Evolutionary conservation across 2,113 vertebrate genomes (phyloP).

Genomic region (Falcunculus frontatus): DNA sequence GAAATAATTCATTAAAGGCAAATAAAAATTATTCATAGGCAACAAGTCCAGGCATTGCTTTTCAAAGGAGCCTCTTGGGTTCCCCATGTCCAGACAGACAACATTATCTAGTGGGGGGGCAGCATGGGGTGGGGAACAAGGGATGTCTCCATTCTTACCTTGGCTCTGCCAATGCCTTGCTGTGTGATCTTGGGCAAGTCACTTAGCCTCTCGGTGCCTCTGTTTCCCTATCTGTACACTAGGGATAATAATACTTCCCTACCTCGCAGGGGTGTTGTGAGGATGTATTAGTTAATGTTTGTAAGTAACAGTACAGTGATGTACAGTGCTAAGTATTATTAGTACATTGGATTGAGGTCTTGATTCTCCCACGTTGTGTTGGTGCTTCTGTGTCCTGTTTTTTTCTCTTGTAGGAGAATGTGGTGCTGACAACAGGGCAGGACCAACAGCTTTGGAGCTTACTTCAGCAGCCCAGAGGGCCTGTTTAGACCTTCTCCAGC

Average conservation of each 20-base stretch:
- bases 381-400: slow-evolving; percentile 34
- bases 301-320: slow-evolving; percentile 53
- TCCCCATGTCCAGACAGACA: not conserved
- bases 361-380: slow-evolving; percentile 12
- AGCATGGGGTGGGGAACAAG: not conserved
- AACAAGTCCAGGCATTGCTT: slow-evolving; percentile 56
- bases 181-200: slow-evolving; percentile 5
- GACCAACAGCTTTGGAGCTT: not conserved
- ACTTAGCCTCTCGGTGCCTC: slow-evolving; percentile 46
- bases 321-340: slow-evolving; percentile 57
- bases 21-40: slow-evolving; percentile 67
- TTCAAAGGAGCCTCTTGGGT: slow-evolving; percentile 12
- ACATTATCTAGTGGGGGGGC: not conserved
- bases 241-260: slow-evolving; percentile 46
- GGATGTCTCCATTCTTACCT: not conserved
- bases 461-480: not conserved
- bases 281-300: slow-evolving; percentile 54
- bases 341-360: slow-evolving; percentile 55
- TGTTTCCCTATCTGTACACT: slow-evolving; percentile 28
- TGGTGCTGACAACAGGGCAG: not conserved
- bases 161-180: not conserved
- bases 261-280: slow-evolving; percentile 69
- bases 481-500: not conserved
- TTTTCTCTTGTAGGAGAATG: not conserved
- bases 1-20: slow-evolving; percentile 60